These are phyloP conservation scores for Temnothorax unifasciatus DNA, from an alignment of 2,888 invertebrate species.

Conservation along the genomic window DNA sequence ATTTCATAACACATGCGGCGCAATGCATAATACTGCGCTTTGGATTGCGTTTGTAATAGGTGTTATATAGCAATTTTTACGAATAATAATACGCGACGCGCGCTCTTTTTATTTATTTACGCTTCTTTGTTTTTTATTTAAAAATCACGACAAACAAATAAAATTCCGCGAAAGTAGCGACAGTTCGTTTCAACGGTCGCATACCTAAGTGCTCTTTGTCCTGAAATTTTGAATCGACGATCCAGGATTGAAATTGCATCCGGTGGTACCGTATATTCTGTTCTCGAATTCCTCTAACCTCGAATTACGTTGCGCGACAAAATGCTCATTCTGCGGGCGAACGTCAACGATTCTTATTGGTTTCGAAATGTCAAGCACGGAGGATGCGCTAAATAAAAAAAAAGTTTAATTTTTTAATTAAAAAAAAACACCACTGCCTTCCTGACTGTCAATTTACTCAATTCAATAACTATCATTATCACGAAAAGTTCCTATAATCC, in stretches of 20 bases:
- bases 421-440: not conserved
- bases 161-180: slow-evolving; percentile 11
- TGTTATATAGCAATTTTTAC: not conserved
- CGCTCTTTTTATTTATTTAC: slow-evolving; percentile 13
- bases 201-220: not conserved
- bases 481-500: not conserved
- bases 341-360: not conserved
- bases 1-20: slow-evolving; percentile 28
- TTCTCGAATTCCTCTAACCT: slow-evolving; percentile 19
- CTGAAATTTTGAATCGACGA: not conserved
- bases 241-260: not conserved
- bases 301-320: slow-evolving; percentile 14
- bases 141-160: slow-evolving; percentile 5
- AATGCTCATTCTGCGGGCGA: slow-evolving; percentile 10
- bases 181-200: not conserved
- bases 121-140: not conserved
- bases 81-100: slow-evolving; percentile 16
- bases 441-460: not conserved
- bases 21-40: slow-evolving; percentile 39
- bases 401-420: not conserved
- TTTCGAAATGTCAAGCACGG: not conserved
- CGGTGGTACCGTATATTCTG: not conserved
- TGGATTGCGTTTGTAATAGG: slow-evolving; percentile 30
- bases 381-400: not conserved
- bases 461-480: not conserved